A percentile compares a stretch with the other conserved stretches of the same genome.
Evolutionary conservation across 2,113 vertebrate species (phyloP).

Genomic region (Hydropotes inermis): DNA sequence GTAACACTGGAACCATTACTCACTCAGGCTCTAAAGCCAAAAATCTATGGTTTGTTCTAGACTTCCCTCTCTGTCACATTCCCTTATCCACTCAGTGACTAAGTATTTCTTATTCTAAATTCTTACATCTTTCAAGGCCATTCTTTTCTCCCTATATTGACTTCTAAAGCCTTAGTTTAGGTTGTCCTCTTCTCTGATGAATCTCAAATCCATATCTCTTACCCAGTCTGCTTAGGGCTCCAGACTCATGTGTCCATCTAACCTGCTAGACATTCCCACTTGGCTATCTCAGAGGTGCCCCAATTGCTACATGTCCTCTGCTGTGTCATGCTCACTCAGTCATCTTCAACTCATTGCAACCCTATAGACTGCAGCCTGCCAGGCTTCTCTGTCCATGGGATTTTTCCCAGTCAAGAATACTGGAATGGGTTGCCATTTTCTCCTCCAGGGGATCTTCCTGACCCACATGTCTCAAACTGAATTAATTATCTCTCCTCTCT

Average conservation of each 20-base stretch:
- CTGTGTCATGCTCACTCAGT: neutral
- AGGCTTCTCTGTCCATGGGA: neutral
- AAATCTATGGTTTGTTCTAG: neutral
- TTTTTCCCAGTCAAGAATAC: neutral
- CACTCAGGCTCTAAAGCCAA: neutral
- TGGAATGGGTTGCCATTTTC: neutral
- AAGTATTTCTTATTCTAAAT: neutral
- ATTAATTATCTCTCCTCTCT: neutral
- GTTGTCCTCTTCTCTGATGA: neutral
- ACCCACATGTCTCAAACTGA: neutral
- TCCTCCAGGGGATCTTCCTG: neutral
- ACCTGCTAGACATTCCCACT: neutral
- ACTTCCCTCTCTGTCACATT: neutral
- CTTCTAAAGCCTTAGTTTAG: neutral
- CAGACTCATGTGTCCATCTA: neutral
- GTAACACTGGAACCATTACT: neutral
- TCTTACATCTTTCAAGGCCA: neutral
- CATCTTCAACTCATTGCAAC: neutral
- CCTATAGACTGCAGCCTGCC: neutral
- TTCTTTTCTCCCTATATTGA: neutral
- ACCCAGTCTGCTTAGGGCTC: neutral
- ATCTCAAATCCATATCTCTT: neutral
- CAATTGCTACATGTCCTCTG: neutral
- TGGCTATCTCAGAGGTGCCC: neutral
- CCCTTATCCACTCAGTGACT: neutral